phyloP scores from a whole-genome alignment of 2,888 invertebrate genomes.

The Entomobrya multifasciata region DNA sequence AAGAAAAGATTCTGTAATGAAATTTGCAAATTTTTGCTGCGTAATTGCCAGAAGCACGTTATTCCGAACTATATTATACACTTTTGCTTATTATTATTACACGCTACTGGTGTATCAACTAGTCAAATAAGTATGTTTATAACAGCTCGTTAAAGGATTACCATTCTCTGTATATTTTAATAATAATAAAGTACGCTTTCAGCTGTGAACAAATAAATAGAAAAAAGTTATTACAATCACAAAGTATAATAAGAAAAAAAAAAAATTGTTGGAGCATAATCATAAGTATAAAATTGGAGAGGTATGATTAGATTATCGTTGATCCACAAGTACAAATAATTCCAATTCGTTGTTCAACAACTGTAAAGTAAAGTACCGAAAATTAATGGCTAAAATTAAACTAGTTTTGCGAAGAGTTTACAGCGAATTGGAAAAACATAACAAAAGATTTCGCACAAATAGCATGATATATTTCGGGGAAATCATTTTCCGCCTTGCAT shows the following conservation, averaged over 20 bases:
- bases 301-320: too few relatives aligned
- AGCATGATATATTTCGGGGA: conserved; percentile 29
- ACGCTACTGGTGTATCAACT: conserved; percentile 18
- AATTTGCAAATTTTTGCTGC: conserved; percentile 64
- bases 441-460: neutral
- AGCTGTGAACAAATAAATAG: conserved; percentile 46
- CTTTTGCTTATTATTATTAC: conserved; percentile 46
- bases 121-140: conserved; percentile 28
- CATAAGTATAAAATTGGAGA: conserved; percentile 49
- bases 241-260: neutral
- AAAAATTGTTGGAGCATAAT: conserved; percentile 63
- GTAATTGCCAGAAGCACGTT: conserved; percentile 57
- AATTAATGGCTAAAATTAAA: neutral
- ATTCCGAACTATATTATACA: conserved; percentile 32
- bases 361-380: neutral
- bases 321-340: neutral
- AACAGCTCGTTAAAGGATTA: conserved; percentile 56
- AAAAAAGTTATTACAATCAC: conserved; percentile 44
- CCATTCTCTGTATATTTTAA: conserved; percentile 40
- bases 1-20: conserved; percentile 34
- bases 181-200: conserved; percentile 48
- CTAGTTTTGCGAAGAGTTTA: neutral
- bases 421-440: conserved; percentile 39
- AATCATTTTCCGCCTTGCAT: conserved; percentile 42
- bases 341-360: neutral